Base-by-base conservation (phyloP, 2,888 invertebrate species). In the Phengaris alcon region DNA sequence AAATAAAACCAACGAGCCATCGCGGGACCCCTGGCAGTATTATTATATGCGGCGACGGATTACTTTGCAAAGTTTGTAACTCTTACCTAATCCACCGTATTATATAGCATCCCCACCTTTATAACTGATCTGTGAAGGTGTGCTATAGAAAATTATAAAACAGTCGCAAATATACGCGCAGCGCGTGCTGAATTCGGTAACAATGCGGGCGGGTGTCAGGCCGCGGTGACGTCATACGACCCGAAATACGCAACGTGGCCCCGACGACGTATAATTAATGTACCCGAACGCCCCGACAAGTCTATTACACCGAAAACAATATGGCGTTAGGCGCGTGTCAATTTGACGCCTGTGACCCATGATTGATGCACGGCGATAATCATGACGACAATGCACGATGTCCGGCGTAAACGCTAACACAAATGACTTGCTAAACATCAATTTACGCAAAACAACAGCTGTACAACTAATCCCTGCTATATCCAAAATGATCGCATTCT, bases 141-240 rank as follows among this genome's bases (percentile, higher is more conserved):
- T 9, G 3, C 7, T 57, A 1, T 3, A 55, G 9, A 15, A 57
- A 57, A 35, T 35, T 35, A 35, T 35, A 35, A 35, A 15, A 57
- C 55, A 57, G 55, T n/a, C 1, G 4, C 0, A 7, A 10, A 13
- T 52, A 52, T 22, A 74, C 78, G 76, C 73, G 54, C 77, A 82
- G 80, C 79, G 79, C 82, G 83, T 80, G 78, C 82, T 83, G 84
- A 85, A 88, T 85, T 83, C 82, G 77, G 85, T 84, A 88, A 89
- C 89, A 89, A 89, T 88, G 88, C 84, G 85, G 83, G 81, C 82
- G 80, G 84, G 85, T 85, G 87, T 83, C 85, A 77, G 76, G 74
- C 76, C 79, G 77, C 79, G 79, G 79, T 76, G 80, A 75, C 77
- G 77, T 75, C 79, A 79, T 79, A 79, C 78, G 80, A 77, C 77